A percentile compares a stretch with the other conserved stretches of the same genome.
Evolutionary conservation across 2,113 vertebrate species (phyloP).

Genomic region (Vulpes ferrilata): DNA sequence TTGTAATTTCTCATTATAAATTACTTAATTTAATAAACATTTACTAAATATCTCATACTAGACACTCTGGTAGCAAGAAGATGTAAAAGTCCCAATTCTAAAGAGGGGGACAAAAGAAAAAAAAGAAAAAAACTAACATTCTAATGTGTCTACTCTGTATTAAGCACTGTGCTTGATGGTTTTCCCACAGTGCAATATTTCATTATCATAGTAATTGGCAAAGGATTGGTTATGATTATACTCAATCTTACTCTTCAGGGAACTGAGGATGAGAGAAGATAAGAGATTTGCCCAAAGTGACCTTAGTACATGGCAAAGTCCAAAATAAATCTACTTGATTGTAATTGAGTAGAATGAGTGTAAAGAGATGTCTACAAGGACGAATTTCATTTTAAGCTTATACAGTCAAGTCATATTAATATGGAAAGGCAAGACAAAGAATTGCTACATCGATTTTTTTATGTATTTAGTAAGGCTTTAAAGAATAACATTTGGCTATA

Average conservation of each 20-base stretch:
- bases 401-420: not conserved
- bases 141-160: not conserved
- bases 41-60: slow-evolving; percentile 25
- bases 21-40: slow-evolving; percentile 49
- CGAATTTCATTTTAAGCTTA: not conserved
- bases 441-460: not conserved
- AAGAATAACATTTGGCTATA: slow-evolving; percentile 27
- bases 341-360: not conserved
- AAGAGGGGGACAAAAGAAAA: not conserved
- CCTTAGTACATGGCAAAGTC: not conserved
- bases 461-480: slow-evolving; percentile 34
- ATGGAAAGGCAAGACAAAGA: not conserved
- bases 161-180: not conserved
- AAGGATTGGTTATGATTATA: not conserved
- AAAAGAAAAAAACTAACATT: not conserved
- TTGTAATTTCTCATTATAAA: slow-evolving; percentile 41
- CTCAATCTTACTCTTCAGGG: not conserved
- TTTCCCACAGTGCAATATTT: not conserved
- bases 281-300: not conserved
- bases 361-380: slow-evolving; percentile 19
- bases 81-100: not conserved
- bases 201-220: not conserved
- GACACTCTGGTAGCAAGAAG: not conserved
- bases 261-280: not conserved
- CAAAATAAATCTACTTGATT: slow-evolving; percentile 11